Evolutionary conservation across 2,888 invertebrate genomes (phyloP), one percentile per base, ranked within the genome.

Genomic region (Alcis repandata): DNA sequence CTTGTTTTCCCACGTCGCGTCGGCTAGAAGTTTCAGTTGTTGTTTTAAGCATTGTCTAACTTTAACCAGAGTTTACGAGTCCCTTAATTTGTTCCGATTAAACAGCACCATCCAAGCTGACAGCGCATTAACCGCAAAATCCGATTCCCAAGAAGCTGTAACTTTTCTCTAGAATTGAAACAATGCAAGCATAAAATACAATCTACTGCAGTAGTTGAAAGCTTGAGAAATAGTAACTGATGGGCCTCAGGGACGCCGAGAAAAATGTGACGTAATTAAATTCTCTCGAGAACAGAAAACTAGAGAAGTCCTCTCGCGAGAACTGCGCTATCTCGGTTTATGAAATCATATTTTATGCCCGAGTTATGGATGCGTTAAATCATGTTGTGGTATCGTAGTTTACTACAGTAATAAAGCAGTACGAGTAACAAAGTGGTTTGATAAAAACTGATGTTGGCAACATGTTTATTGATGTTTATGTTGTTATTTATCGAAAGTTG

Each of bases 191-290:
- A 40, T 15, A 15, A 41, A 17, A 41, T 40, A 40, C n/a, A n/a
- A 40, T 27, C 27, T n/a, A 15, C 40, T n/a, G 40, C n/a, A 8
- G 11, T 40, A 41, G 15, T 13, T 38, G 11, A 36, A 41, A 49
- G 22, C 32, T 6, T 10, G 10, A 49, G 57, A 58, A 33, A 15
- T 22, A 40, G 46, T 15, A 36, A 36, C 46, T 46, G 40, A 17
- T 43, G 32, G 38, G n/a, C n/a, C 61, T 38, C 8, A 32, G 6
- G 3, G 20, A 20, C 7, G 8, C 22, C 52, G 22, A 58, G 63
- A 63, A 58, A 63, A 58, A 58, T 63, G 52, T 17, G n/a, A 57
- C 46, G 45, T 63, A 63, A 63, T 63, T 63, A 63, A 15, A 59
- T 20, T 54, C 54, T 41, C 36, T 22, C 49, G 43, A 51, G 49